Conservation (phyloP, 2,113 vertebrate species). For the Deroptyus accipitrinus region DNA sequence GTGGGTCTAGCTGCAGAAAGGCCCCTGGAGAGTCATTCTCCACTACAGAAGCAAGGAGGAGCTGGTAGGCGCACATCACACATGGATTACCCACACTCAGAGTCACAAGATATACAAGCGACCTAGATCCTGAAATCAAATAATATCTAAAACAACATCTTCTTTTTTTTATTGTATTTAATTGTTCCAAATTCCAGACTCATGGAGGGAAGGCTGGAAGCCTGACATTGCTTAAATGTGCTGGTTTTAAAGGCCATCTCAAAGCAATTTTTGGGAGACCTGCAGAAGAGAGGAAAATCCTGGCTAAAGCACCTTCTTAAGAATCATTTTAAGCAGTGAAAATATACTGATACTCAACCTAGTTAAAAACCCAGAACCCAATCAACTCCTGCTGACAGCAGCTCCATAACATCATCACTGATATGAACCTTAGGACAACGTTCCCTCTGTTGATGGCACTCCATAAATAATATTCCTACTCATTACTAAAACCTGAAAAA, state of each 20-base stretch:
- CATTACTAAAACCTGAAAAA: constrained; percentile 38
- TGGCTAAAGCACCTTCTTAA: neutral
- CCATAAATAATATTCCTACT: constrained; percentile 42
- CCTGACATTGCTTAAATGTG: neutral
- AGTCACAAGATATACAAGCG: neutral
- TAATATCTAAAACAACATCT: neutral
- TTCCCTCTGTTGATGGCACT: neutral
- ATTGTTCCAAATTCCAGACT: neutral
- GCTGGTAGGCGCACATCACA: rapidly evolving
- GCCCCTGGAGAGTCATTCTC: neutral
- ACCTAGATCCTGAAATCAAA: neutral
- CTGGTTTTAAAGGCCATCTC: neutral
- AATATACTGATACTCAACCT: constrained; percentile 27
- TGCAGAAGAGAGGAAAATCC: neutral
- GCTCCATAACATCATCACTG: constrained; percentile 4
- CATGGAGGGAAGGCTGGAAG: neutral
- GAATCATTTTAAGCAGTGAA: neutral
- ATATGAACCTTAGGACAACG: constrained; percentile 39
- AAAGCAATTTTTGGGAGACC: neutral
- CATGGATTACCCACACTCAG: neutral
- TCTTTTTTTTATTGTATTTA: neutral
- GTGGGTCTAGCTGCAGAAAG: neutral
- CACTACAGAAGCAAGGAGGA: neutral
- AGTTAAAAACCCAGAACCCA: constrained; percentile 26
- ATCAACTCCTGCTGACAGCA: constrained; percentile 21